Evolutionary conservation across 2,113 vertebrate species (phyloP).

Genomic region (Odontesthes bonariensis): DNA sequence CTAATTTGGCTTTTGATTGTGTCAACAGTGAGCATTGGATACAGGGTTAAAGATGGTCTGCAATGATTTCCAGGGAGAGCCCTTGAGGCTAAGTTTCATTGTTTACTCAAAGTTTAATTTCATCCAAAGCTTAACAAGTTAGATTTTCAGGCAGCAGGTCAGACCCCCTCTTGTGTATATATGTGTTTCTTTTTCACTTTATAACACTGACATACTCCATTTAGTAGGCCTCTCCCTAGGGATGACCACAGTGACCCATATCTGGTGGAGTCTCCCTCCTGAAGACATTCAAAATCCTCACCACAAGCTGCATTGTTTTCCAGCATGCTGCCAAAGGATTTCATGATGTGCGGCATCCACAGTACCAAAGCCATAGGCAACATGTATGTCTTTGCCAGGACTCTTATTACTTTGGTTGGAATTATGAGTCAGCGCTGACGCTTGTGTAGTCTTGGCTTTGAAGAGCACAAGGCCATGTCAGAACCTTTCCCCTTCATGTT

Average conservation of each 20-base stretch:
- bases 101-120: slow-evolving; percentile 36
- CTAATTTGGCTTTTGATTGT: slow-evolving; percentile 49
- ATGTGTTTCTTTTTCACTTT: slow-evolving; percentile 24
- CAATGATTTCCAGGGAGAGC: slow-evolving; percentile 58
- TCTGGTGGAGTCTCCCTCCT: slow-evolving; percentile 53
- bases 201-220: slow-evolving; percentile 44
- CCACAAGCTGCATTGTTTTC: slow-evolving; percentile 47
- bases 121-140: slow-evolving; percentile 37
- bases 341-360: slow-evolving; percentile 36
- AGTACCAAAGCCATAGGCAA: slow-evolving; percentile 36
- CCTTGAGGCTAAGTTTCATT: slow-evolving; percentile 42
- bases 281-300: slow-evolving; percentile 44
- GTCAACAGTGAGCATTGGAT: slow-evolving; percentile 23
- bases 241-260: slow-evolving; percentile 60
- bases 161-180: slow-evolving; percentile 50
- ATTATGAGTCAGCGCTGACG: slow-evolving; percentile 65
- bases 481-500: slow-evolving; percentile 70
- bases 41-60: slow-evolving; percentile 25
- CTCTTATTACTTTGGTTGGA: slow-evolving; percentile 55
- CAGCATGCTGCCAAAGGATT: slow-evolving; percentile 45
- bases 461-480: slow-evolving; percentile 59
- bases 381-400: slow-evolving; percentile 34
- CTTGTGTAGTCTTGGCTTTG: slow-evolving; percentile 53
- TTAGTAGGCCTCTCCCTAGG: slow-evolving; percentile 45
- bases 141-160: slow-evolving; percentile 56